Evolutionary conservation across 1,140 invertebrate species (phyloP).

Genomic region (Archivesica marissinica): DNA sequence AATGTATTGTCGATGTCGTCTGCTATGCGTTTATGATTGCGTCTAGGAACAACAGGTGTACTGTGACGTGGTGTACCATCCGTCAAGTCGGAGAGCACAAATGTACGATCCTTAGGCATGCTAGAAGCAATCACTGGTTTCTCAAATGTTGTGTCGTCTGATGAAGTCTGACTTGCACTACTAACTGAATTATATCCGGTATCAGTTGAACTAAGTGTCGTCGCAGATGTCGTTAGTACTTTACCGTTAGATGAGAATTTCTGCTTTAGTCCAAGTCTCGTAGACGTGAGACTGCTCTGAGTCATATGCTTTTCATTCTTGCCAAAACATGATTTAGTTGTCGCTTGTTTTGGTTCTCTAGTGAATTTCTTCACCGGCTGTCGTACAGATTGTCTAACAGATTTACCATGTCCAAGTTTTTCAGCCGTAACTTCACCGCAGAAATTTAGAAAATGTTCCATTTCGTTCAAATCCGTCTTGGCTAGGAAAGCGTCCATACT

Average conservation of each 20-base stretch:
- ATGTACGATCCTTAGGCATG: background rate
- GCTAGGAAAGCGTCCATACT: constrained; percentile 59
- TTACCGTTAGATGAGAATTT: constrained; percentile 18
- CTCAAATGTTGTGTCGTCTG: background rate
- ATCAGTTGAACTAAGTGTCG: constrained; percentile 43
- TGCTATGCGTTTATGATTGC: background rate
- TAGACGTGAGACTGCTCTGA: background rate
- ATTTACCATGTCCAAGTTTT: background rate
- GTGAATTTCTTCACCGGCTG: background rate
- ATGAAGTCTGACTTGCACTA: background rate
- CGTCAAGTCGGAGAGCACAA: background rate
- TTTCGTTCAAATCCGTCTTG: constrained; percentile 41
- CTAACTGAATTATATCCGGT: constrained; percentile 41
- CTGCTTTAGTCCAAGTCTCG: constrained; percentile 38
- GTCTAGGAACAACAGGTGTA: background rate
- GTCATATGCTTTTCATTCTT: background rate
- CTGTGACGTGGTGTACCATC: constrained; percentile 39
- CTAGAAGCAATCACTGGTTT: background rate
- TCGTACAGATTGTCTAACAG: background rate
- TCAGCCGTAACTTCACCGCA: constrained; percentile 48
- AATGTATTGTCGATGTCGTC: constrained; percentile 27
- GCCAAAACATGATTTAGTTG: background rate
- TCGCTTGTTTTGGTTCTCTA: background rate
- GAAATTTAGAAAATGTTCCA: constrained; percentile 42
- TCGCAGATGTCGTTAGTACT: constrained; percentile 18